A percentile compares a stretch with the other conserved stretches of the same genome.
These are phyloP conservation scores for Leptinotarsa lineolata DNA, from an alignment of 1,140 invertebrate genomes.

Conservation along the genomic window DNA sequence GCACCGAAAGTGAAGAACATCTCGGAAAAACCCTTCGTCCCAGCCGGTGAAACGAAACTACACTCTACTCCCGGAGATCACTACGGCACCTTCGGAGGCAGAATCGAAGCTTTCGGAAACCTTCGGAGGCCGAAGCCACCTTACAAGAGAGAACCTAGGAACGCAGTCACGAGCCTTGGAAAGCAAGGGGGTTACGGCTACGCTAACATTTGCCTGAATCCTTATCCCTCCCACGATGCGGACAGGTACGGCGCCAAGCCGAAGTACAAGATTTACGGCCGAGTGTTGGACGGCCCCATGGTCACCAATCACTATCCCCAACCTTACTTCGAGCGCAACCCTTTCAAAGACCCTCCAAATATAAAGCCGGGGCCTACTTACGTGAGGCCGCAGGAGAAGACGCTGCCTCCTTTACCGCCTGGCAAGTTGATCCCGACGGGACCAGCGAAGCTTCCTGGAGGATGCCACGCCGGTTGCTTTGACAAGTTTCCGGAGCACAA, in stretches of 20 bases:
- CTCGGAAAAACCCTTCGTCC: constrained; percentile 41
- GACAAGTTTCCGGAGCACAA: constrained; percentile 48
- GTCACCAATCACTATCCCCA: constrained; percentile 36
- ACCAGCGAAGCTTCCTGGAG: constrained; percentile 46
- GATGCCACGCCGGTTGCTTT: constrained; percentile 51
- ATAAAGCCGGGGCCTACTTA: constrained; percentile 43
- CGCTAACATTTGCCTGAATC: constrained; percentile 49
- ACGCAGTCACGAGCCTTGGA: constrained; percentile 45
- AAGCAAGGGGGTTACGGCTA: constrained; percentile 54
- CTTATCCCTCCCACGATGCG: constrained; percentile 47
- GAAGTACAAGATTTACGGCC: constrained; percentile 44
- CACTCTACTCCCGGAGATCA: constrained; percentile 52
- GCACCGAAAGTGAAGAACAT: constrained; percentile 39
- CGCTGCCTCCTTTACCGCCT: constrained; percentile 18
- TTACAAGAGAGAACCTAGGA: constrained; percentile 32
- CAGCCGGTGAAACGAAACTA: constrained; percentile 41
- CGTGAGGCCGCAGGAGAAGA: constrained; percentile 42
- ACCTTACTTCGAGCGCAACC: constrained; percentile 49
- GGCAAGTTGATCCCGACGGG: constrained; percentile 49
- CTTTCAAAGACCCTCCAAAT: constrained; percentile 44
- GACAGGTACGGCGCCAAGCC: constrained; percentile 42
- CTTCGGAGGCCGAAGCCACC: constrained; percentile 31
- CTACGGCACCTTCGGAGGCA: constrained; percentile 49
- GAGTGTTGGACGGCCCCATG: constrained; percentile 40
- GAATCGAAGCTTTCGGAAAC: constrained; percentile 45